Conservation (phyloP, 2,113 vertebrate genomes). For the Scophthalmus maximus region DNA sequence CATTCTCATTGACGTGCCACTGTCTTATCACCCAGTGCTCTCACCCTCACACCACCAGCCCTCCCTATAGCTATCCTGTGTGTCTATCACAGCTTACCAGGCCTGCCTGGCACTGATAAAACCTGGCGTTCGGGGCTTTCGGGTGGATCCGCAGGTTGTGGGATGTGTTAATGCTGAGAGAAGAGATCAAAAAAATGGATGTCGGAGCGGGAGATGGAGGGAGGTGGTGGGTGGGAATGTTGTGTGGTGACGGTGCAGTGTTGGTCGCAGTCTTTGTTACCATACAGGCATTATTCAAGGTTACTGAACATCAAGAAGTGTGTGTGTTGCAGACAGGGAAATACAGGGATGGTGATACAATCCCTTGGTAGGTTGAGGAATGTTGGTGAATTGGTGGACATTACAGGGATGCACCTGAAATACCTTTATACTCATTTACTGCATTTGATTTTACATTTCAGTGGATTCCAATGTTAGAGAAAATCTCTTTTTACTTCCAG, state of each 20-base stretch:
- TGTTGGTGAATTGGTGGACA: slow-evolving; percentile 1
- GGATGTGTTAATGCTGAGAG: slow-evolving; percentile 46
- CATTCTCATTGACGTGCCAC: slow-evolving; percentile 49
- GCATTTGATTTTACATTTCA: neutral
- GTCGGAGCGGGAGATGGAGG: slow-evolving; percentile 10
- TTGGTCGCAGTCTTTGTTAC: slow-evolving; percentile 25
- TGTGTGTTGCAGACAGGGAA: slow-evolving; percentile 1
- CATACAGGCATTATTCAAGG: slow-evolving; percentile 4
- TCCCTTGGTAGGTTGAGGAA: slow-evolving; percentile 3
- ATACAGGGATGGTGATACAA: slow-evolving; percentile 2
- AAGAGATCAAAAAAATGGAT: slow-evolving; percentile 40
- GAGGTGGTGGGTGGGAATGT: slow-evolving; percentile 5
- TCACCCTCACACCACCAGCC: slow-evolving; percentile 35
- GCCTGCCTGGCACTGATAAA: slow-evolving; percentile 72
- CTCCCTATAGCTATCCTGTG: slow-evolving; percentile 55
- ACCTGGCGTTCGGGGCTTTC: slow-evolving; percentile 45
- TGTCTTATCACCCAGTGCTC: slow-evolving; percentile 61
- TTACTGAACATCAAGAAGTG: slow-evolving; percentile 19
- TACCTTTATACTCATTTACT: slow-evolving; percentile 16
- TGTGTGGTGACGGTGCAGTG: neutral
- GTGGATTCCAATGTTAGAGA: slow-evolving; percentile 1
- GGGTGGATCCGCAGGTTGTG: slow-evolving; percentile 39
- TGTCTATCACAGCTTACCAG: slow-evolving; percentile 70
- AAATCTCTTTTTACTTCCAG: neutral
- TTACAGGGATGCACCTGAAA: neutral